Percentiles rank a stretch among this genome's conserved stretches.
Evolutionary conservation across 2,888 invertebrate species (phyloP).

Genomic region (Eupithecia pulchellata): DNA sequence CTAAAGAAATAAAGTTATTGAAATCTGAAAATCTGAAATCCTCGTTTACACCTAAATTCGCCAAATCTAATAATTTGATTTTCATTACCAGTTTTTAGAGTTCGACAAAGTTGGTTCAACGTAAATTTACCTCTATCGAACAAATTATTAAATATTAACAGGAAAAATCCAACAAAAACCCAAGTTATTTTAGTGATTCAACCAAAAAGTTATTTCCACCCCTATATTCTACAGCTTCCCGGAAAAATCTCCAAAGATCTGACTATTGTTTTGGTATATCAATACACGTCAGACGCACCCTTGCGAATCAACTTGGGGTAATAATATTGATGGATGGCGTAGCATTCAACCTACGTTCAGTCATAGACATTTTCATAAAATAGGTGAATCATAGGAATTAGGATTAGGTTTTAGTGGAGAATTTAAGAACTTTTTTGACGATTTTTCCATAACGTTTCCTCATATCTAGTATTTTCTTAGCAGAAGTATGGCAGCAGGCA

Average conservation of each 20-base stretch:
- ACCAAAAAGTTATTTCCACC: background rate
- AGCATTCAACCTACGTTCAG: constrained; percentile 21
- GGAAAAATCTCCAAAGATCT: constrained; percentile 19
- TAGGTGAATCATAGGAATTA: background rate
- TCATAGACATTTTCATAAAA: background rate
- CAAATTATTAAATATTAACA: too few species aligned
- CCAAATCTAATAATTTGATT: background rate
- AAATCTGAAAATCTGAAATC: too few species aligned
- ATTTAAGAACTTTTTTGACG: background rate
- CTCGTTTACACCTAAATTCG: background rate
- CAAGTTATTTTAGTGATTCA: background rate
- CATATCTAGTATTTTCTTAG: too few species aligned
- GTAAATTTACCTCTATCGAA: background rate
- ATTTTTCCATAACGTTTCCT: too few species aligned
- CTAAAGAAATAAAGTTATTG: too few species aligned
- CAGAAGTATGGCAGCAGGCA: too few species aligned
- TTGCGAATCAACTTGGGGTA: constrained; percentile 29
- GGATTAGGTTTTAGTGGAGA: background rate
- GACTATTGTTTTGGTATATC: constrained; percentile 27
- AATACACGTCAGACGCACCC: constrained; percentile 32
- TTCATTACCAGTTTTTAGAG: background rate
- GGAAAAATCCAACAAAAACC: background rate
- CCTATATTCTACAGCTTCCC: constrained; percentile 5
- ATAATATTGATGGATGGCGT: constrained; percentile 44
- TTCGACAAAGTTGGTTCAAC: background rate